Evolutionary conservation across 1,140 invertebrate species (phyloP).

Genomic region (Cydia fagiglandana): DNA sequence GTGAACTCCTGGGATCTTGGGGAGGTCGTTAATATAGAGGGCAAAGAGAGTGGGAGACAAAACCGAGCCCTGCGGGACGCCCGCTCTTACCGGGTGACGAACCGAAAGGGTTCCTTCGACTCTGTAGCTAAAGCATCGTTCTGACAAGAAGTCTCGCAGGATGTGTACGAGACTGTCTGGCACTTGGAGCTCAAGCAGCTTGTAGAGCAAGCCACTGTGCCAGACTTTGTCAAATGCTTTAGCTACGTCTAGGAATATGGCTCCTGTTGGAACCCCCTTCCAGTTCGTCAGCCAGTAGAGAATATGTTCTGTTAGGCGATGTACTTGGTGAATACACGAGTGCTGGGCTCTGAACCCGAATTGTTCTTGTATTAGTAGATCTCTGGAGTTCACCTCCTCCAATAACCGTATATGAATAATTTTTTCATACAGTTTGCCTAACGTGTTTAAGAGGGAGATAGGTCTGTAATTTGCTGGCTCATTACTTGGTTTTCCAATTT

Average conservation of each 20-base stretch:
- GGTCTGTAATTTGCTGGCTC: slow-evolving; percentile 4
- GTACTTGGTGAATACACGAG: slow-evolving; percentile 14
- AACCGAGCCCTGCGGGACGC: slow-evolving; percentile 35
- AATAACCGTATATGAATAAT: not conserved
- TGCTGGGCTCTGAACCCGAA: slow-evolving; percentile 21
- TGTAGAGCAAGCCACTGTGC: slow-evolving; percentile 36
- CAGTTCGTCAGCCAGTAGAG: not conserved
- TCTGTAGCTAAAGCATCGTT: slow-evolving; percentile 25
- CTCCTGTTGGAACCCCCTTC: not conserved
- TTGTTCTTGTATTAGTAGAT: slow-evolving; percentile 14
- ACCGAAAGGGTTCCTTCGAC: slow-evolving; percentile 14
- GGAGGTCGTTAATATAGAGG: slow-evolving; percentile 19
- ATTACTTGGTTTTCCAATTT: not conserved
- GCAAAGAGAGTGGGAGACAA: slow-evolving; percentile 20
- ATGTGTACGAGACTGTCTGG: slow-evolving; percentile 30
- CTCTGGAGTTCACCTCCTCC: too few relatives aligned
- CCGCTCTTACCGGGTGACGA: slow-evolving; percentile 9
- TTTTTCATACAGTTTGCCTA: slow-evolving; percentile 21
- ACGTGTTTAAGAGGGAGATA: slow-evolving; percentile 19
- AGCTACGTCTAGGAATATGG: slow-evolving; percentile 38
- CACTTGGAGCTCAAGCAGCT: slow-evolving; percentile 25
- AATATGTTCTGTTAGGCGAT: slow-evolving; percentile 10
- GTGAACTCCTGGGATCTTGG: not conserved
- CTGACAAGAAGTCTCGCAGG: slow-evolving; percentile 5
- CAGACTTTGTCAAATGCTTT: slow-evolving; percentile 41